A percentile compares a stretch with the other conserved stretches of the same genome.
Evolutionary conservation across 2,888 invertebrate genomes (phyloP).

Genomic region (Sinodicranocentrus sp.): DNA sequence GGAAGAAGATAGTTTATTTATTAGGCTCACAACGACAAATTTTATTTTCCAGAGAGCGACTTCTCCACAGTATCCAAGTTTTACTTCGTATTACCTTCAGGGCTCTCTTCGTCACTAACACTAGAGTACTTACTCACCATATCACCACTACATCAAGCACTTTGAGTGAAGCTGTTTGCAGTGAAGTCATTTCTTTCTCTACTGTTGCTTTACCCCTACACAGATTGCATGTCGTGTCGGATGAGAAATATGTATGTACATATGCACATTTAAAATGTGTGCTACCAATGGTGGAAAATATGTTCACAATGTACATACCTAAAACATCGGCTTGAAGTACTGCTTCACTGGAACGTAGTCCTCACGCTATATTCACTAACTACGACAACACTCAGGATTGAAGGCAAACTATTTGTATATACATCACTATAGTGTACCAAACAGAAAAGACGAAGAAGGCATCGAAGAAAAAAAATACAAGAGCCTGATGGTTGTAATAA

Average conservation of each 20-base stretch:
- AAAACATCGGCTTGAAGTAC: not conserved
- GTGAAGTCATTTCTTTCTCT: slow-evolving; percentile 3
- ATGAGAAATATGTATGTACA: not conserved
- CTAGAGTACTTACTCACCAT: slow-evolving; percentile 44
- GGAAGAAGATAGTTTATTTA: slow-evolving; percentile 65
- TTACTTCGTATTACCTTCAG: slow-evolving; percentile 65
- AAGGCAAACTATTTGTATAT: slow-evolving; percentile 19
- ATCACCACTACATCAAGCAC: slow-evolving; percentile 42
- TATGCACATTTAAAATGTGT: slow-evolving; percentile 20
- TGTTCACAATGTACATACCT: slow-evolving; percentile 3
- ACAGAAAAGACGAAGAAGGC: slow-evolving; percentile 7
- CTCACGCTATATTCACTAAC: slow-evolving; percentile 20
- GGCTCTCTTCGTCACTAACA: slow-evolving; percentile 57
- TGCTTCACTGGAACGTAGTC: not conserved
- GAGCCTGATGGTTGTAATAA: slow-evolving; percentile 58
- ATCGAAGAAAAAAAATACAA: slow-evolving; percentile 33
- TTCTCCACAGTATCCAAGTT: slow-evolving; percentile 7
- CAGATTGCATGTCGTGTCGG: not conserved
- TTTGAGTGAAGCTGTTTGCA: slow-evolving; percentile 13
- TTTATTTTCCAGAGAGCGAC: slow-evolving; percentile 63
- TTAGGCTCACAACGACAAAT: slow-evolving; percentile 60
- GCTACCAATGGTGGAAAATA: slow-evolving; percentile 3
- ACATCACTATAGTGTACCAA: not conserved
- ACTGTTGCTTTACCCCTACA: slow-evolving; percentile 1
- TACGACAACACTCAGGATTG: slow-evolving; percentile 6